phyloP scores from a whole-genome alignment of 2,888 invertebrate species.

The Drosophila sordidapex region DNA sequence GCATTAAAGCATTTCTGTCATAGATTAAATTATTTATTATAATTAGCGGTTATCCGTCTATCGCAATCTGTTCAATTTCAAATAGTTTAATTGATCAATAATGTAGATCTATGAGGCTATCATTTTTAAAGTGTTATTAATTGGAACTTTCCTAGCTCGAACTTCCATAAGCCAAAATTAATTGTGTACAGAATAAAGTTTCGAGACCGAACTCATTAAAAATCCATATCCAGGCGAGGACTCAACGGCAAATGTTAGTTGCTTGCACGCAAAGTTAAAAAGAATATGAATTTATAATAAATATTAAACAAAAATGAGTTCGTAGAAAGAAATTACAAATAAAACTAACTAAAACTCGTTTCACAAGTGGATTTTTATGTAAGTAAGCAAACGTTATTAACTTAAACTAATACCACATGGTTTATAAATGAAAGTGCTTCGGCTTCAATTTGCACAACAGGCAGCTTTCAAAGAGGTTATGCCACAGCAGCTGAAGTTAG shows the following conservation, averaged over 20 bases:
- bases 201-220: background rate
- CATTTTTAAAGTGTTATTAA: background rate
- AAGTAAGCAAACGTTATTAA: background rate
- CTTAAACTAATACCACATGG: background rate
- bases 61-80: background rate
- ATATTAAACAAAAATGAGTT: background rate
- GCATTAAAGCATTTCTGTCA: background rate
- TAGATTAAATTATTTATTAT: background rate
- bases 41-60: background rate
- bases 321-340: background rate
- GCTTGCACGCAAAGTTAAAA: background rate
- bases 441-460: slow-evolving; percentile 17
- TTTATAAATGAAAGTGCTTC: slow-evolving; percentile 6
- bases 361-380: background rate
- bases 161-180: background rate
- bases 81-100: background rate
- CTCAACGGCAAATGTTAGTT: background rate
- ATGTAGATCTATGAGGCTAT: accelerated
- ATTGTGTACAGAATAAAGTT: background rate
- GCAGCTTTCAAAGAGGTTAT: slow-evolving; percentile 14
- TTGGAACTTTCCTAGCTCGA: background rate
- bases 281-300: background rate
- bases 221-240: no score
- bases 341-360: background rate
- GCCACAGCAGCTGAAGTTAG: slow-evolving; percentile 32